Evolutionary conservation across 2,113 vertebrate genomes (phyloP).

Genomic region (Tragelaphus scriptus): DNA sequence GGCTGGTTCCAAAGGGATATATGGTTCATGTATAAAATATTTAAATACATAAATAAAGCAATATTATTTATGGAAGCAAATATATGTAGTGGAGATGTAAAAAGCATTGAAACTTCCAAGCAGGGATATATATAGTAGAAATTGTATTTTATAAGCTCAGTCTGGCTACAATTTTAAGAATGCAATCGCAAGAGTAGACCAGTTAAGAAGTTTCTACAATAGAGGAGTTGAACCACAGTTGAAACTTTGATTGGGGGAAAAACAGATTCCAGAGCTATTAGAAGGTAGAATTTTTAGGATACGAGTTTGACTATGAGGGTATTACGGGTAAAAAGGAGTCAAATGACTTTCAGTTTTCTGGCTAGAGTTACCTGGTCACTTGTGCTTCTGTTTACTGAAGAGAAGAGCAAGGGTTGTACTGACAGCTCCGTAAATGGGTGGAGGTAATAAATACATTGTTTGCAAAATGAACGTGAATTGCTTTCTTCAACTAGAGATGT

Average conservation of each 20-base stretch:
- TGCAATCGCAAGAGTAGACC: not conserved
- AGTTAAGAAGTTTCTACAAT: not conserved
- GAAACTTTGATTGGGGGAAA: not conserved
- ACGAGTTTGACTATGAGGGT: not conserved
- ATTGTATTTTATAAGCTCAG: not conserved
- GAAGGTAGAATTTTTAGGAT: not conserved
- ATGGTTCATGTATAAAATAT: not conserved
- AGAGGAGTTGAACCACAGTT: not conserved
- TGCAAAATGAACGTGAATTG: not conserved
- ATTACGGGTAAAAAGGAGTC: not conserved
- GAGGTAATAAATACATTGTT: not conserved
- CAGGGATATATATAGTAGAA: not conserved
- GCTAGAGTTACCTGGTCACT: not conserved
- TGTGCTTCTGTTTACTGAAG: not conserved
- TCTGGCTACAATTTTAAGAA: not conserved
- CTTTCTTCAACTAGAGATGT: not conserved
- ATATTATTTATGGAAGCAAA: slow-evolving; percentile 27
- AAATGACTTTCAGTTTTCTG: not conserved
- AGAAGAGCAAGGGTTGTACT: not conserved
- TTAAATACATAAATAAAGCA: not conserved
- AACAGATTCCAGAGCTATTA: not conserved
- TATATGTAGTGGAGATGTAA: not conserved
- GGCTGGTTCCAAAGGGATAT: not conserved
- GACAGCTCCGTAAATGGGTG: not conserved
- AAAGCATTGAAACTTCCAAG: not conserved